Conservation (phyloP, 2,797 vertebrate species). For the Poecilia wingei region DNA sequence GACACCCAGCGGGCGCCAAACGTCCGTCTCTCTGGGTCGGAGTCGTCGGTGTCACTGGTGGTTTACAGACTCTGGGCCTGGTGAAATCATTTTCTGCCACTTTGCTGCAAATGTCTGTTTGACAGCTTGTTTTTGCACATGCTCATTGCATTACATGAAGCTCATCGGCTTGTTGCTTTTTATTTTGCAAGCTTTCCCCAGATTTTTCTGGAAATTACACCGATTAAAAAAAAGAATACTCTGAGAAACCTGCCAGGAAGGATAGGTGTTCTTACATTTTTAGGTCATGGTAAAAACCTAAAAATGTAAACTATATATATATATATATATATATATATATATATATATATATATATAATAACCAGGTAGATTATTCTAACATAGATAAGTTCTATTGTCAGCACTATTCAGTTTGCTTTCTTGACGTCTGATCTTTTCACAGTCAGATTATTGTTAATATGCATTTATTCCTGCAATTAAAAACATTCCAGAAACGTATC, state of each 20-base stretch:
- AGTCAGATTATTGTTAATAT: neutral
- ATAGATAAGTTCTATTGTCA: neutral
- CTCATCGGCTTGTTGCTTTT: slow-evolving; percentile 58
- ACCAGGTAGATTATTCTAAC: neutral
- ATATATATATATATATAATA: neutral
- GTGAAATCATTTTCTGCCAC: slow-evolving; percentile 11
- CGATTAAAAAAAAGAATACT: neutral
- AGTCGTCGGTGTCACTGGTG: slow-evolving; percentile 5
- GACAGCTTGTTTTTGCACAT: slow-evolving; percentile 39
- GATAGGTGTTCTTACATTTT: slow-evolving; percentile 44
- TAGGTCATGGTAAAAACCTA: slow-evolving; percentile 39
- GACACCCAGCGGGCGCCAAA: neutral
- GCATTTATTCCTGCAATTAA: neutral
- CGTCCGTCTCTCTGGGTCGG: neutral
- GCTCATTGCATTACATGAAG: slow-evolving; percentile 64
- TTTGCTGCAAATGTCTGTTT: slow-evolving; percentile 36
- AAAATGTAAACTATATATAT: slow-evolving; percentile 9
- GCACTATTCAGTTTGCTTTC: neutral
- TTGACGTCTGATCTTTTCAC: neutral
- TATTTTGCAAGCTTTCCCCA: slow-evolving; percentile 36
- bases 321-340: no score
- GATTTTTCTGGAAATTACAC: neutral
- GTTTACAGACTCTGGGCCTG: neutral
- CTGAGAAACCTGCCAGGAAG: slow-evolving; percentile 63
- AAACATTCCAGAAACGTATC: neutral